Conservation (phyloP, 2,797 vertebrate genomes). For the Garrulus glandarius region DNA sequence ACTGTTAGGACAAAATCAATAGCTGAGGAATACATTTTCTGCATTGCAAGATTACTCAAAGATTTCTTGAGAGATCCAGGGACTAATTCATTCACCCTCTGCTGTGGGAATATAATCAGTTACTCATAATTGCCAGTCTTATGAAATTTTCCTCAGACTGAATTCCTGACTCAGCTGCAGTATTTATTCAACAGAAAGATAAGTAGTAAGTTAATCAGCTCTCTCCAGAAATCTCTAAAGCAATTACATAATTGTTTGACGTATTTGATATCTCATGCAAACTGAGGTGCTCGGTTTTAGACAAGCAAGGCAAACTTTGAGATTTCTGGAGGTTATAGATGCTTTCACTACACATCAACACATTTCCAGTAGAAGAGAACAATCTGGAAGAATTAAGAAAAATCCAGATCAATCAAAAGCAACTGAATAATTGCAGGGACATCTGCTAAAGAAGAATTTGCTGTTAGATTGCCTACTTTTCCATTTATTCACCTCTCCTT, state of each 20-base stretch:
- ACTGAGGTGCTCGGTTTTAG: background rate
- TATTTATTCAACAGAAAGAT: slow-evolving; percentile 3
- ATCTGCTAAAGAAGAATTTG: background rate
- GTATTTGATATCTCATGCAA: background rate
- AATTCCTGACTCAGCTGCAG: slow-evolving; percentile 19
- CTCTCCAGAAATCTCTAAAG: slow-evolving; percentile 21
- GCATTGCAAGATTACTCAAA: background rate
- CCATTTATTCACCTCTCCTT: background rate
- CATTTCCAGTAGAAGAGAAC: background rate
- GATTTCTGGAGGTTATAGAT: background rate
- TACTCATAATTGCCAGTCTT: background rate
- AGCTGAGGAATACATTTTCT: background rate
- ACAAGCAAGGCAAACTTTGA: background rate
- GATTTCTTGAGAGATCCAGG: background rate
- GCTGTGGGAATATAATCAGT: background rate
- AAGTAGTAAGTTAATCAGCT: slow-evolving; percentile 20
- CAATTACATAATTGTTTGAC: background rate
- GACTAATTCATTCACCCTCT: background rate
- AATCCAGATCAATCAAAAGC: background rate
- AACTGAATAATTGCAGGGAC: background rate
- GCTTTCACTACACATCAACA: background rate
- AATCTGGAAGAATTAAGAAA: background rate
- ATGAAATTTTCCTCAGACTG: background rate
- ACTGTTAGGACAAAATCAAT: background rate
- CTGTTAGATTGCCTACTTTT: background rate